Evolutionary conservation across 2,113 vertebrate genomes (phyloP).

Genomic region (Labrus mixtus): DNA sequence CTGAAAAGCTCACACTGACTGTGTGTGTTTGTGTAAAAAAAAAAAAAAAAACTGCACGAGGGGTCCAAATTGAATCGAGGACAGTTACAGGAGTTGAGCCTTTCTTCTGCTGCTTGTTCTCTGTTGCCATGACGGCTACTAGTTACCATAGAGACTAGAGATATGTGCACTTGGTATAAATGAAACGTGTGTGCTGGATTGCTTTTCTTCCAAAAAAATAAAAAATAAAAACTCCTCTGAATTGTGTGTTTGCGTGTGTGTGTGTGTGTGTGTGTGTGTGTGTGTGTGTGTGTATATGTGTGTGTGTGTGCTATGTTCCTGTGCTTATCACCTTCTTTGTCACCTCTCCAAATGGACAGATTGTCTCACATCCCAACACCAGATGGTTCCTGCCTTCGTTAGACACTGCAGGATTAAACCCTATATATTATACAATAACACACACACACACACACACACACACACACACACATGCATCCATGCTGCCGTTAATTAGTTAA

Average conservation of each 20-base stretch:
- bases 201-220: no score
- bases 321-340: constrained; percentile 78
- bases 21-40: background rate
- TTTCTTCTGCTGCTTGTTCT: constrained; percentile 74
- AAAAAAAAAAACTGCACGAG: background rate
- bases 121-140: constrained; percentile 83
- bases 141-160: constrained; percentile 85
- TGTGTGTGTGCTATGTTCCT: constrained; percentile 55
- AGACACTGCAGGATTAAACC: constrained; percentile 68
- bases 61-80: constrained; percentile 61
- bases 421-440: constrained; percentile 40
- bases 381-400: constrained; percentile 81
- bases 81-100: constrained; percentile 77
- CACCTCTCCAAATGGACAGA: constrained; percentile 83
- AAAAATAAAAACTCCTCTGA: background rate
- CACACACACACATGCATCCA: constrained; percentile 9
- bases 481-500: background rate
- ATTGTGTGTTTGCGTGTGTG: constrained; percentile 42
- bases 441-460: constrained; percentile 27
- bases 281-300: constrained; percentile 49
- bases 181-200: constrained; percentile 54
- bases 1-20: constrained; percentile 20
- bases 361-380: constrained; percentile 77
- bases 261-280: constrained; percentile 57
- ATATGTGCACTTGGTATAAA: constrained; percentile 70